Base-by-base conservation (phyloP, 30 jellyfish, hydroid and myxozoan species). In the Rhopilema esculentum region DNA sequence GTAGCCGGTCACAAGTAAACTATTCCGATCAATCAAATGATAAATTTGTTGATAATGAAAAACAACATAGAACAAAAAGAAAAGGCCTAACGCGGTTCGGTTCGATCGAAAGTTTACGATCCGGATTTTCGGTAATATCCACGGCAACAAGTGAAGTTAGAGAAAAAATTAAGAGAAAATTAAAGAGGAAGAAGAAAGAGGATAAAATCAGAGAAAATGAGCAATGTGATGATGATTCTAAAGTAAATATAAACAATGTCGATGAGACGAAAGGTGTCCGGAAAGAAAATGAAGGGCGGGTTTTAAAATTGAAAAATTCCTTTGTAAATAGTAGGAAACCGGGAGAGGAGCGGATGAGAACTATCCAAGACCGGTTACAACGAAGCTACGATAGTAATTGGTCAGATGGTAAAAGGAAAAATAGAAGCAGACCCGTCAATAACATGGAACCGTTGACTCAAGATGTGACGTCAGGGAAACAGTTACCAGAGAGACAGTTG, bases 91-190 rank as follows among this genome's bases (percentile, higher is more conserved):
- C 70, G 25, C 80, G 96, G 69, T 77, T 70, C 57, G 92, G 79
- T 8, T 88, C 96, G 0, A 74, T 77, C 1, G 96, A 88, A 27
- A 77, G 91, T 27, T 27, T 88, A 20, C 70, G 74, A 32, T 88
- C 96, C 18, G 96, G 87, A 0, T 62, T 88, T 68, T 88, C 96
- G 23, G 91, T 88, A 8, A 69, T 88, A 0, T 88, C 96, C 4
- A 88, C 62, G 27, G 91, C 92, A 17, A 81, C 88, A 12, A 77
- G 70, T 27, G 40, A 49, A 4, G 75, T 71, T 28, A 73, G 66
- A 71, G 29, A 77, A 18, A 88, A 78, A 65, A 19, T 74, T 26
- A 88, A 63, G 67, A 80, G 66, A 49, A 88, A 50, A 72, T 79
- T 79, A 8, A 49, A 52, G 22, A 33, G 26, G 7, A 57, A 52